Evolutionary conservation across 2,797 vertebrate genomes (phyloP).

Genomic region (Liasis olivaceus): DNA sequence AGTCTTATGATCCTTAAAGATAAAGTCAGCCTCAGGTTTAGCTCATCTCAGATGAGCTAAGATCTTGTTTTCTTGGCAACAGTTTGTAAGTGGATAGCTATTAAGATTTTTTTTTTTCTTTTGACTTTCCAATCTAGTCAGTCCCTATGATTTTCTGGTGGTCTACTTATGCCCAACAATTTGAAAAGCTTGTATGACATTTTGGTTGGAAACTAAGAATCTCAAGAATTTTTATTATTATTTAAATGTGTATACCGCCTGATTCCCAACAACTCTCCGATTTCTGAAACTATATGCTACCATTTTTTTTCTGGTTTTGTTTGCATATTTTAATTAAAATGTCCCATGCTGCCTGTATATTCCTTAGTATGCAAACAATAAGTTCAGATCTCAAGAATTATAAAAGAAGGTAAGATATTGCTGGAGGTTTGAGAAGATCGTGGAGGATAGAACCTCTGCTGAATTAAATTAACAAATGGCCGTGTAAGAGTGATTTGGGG

Average conservation of each 20-base stretch:
- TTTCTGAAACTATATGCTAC: background rate
- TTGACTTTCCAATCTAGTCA: background rate
- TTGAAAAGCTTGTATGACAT: background rate
- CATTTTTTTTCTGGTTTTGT: background rate
- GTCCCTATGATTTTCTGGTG: background rate
- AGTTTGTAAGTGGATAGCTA: background rate
- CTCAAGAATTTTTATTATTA: background rate
- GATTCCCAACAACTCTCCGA: background rate
- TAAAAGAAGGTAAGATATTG: background rate
- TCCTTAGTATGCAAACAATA: background rate
- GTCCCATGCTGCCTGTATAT: background rate
- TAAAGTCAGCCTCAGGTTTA: background rate
- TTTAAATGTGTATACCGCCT: background rate
- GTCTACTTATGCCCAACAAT: background rate
- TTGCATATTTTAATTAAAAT: background rate
- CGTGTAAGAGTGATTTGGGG: background rate
- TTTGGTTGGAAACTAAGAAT: background rate
- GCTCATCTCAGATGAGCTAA: no score
- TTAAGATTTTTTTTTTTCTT: background rate
- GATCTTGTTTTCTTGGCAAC: background rate
- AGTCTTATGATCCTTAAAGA: background rate
- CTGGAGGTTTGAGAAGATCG: background rate
- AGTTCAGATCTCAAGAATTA: background rate
- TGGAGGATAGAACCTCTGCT: background rate
- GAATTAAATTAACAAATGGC: background rate